Evolutionary conservation across 2,113 vertebrate species (phyloP).

Genomic region (Callionymus lyra): DNA sequence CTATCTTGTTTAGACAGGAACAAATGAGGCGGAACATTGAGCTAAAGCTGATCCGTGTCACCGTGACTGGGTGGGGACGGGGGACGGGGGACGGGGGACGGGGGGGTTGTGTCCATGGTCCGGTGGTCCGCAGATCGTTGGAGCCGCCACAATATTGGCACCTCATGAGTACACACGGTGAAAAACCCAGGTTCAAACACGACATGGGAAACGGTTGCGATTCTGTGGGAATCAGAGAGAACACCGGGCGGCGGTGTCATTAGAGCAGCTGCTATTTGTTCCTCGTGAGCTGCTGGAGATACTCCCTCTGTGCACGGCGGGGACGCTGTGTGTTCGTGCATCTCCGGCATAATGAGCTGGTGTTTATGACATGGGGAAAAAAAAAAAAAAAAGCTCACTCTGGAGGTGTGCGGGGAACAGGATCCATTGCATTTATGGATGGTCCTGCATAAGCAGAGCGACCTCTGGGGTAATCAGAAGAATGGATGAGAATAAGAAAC

Average conservation of each 20-base stretch:
- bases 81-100: too few species aligned
- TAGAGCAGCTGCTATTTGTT: slow-evolving; percentile 45
- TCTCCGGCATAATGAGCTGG: slow-evolving; percentile 20
- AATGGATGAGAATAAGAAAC: slow-evolving; percentile 1
- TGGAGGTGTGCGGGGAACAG: slow-evolving; percentile 1
- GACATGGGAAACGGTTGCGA: slow-evolving; percentile 3
- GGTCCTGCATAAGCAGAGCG: not conserved
- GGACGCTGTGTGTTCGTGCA: slow-evolving; percentile 8
- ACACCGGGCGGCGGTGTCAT: slow-evolving; percentile 22
- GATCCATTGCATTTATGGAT: too few species aligned
- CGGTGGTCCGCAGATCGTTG: slow-evolving; percentile 17
- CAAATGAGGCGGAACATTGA: slow-evolving; percentile 38
- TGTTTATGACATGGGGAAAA: slow-evolving; percentile 28
- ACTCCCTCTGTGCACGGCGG: slow-evolving; percentile 15
- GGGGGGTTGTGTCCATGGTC: slow-evolving; percentile 16
- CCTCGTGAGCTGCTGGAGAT: slow-evolving; percentile 26
- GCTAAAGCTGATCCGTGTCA: slow-evolving; percentile 21
- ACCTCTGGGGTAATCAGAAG: slow-evolving; percentile 3
- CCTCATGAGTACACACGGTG: not conserved
- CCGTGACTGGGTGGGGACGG: slow-evolving; percentile 41
- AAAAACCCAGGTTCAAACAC: too few species aligned
- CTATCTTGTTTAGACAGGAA: slow-evolving; percentile 44
- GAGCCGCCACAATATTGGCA: slow-evolving; percentile 6
- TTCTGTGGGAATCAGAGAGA: slow-evolving; percentile 11
- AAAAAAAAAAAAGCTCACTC: slow-evolving; percentile 18